A percentile compares a stretch with the other conserved stretches of the same genome.
Evolutionary conservation across 2,113 vertebrate genomes (phyloP).

Genomic region (Bungarus multicinctus): DNA sequence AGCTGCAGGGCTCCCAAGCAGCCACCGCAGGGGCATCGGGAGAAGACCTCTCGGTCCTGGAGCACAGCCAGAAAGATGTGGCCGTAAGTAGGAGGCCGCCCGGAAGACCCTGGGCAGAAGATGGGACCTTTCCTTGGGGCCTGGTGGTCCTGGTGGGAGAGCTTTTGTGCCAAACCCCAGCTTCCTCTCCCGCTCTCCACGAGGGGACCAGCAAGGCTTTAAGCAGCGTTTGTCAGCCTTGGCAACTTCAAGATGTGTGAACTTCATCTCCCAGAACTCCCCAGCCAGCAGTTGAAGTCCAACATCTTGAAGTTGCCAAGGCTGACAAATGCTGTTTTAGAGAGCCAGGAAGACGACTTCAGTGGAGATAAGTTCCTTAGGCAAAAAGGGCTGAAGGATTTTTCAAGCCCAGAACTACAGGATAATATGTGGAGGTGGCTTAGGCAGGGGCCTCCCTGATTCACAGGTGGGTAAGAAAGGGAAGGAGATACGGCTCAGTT

Average conservation of each 20-base stretch:
- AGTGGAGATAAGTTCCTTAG: not conserved
- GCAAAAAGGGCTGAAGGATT: not conserved
- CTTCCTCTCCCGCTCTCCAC: not conserved
- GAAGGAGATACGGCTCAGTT: not conserved
- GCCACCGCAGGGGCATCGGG: conserved; percentile 37
- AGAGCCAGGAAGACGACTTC: not conserved
- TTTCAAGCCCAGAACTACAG: not conserved
- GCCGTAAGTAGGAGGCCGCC: conserved; percentile 71
- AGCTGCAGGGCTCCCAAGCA: conserved; percentile 70
- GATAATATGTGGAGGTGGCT: not conserved
- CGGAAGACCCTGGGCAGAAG: not conserved
- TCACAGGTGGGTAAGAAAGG: not conserved
- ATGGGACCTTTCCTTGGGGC: not conserved
- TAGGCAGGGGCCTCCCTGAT: not conserved
- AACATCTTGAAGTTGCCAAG: not conserved
- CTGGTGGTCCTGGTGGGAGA: not conserved
- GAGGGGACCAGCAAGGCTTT: not conserved
- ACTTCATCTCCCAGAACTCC: not conserved
- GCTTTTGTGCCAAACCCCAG: not conserved
- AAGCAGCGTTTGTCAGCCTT: not conserved
- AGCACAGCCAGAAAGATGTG: conserved; percentile 81
- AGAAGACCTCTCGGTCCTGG: conserved; percentile 77
- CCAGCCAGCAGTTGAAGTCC: not conserved
- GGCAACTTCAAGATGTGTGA: not conserved
- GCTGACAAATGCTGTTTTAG: not conserved